Conservation (phyloP, 2,113 vertebrate species). For the Callipepla californica region DNA sequence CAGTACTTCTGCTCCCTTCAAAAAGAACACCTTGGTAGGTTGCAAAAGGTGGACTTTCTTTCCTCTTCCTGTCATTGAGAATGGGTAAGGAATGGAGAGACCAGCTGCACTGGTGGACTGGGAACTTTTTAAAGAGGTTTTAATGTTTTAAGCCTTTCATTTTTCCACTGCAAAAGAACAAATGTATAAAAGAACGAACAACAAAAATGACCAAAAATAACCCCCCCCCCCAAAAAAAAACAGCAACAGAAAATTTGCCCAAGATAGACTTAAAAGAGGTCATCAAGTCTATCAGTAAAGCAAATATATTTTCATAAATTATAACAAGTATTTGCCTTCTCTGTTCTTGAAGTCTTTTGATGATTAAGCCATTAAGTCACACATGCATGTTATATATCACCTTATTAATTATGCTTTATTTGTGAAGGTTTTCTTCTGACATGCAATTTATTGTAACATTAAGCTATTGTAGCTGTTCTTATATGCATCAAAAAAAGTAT, state of each 20-base stretch:
- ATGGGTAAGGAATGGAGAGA: not conserved
- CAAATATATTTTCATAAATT: not conserved
- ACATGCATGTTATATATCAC: not conserved
- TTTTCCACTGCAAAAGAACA: not conserved
- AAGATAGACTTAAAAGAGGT: not conserved
- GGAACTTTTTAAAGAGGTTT: not conserved
- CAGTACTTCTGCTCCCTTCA: not conserved
- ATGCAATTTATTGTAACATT: not conserved
- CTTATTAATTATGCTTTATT: not conserved
- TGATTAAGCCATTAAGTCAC: not conserved
- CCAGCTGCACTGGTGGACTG: not conserved
- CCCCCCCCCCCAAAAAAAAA: not conserved
- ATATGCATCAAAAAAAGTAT: not conserved
- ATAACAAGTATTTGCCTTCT: not conserved
- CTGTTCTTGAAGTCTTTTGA: not conserved
- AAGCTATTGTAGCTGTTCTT: not conserved
- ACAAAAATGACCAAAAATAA: not conserved
- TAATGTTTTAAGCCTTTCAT: not conserved
- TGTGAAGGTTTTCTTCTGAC: not conserved
- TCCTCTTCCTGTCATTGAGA: not conserved
- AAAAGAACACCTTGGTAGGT: not conserved
- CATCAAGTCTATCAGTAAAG: not conserved
- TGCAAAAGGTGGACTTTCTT: not conserved
- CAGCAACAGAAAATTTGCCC: not conserved
- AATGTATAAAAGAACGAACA: not conserved